Base-by-base conservation (phyloP, 2,888 invertebrate species). In the Drosophila kambysellisi region DNA sequence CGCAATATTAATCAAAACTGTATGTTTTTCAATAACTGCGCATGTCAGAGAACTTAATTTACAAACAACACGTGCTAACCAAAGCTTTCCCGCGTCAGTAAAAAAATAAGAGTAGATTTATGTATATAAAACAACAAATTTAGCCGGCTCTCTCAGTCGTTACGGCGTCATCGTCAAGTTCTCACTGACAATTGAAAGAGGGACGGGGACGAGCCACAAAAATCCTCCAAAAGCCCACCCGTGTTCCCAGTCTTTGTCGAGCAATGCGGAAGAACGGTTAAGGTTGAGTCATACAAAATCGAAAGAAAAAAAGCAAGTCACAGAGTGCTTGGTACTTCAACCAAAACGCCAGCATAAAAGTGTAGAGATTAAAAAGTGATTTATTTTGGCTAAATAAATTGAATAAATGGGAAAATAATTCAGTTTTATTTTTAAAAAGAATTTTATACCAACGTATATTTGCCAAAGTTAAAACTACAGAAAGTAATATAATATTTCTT, bases 251-350 rank as follows among this genome's bases (percentile, higher is more conserved):
- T 81, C 69, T 57, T 58, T 64, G 67, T 43, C 56, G 69, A 77
- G 65, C 74, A 63, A 65, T 63, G 70, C 82, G 73, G 70, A 81
- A 79, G 81, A 58, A 70, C 79, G 65, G 79, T 82, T 77, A 70
- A 71, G 70, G 81, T 70, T 79, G 81, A 79, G 64, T 79, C 74
- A 79, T 64, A 58, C 41, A 43, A 65, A 20, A 46, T 2, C 4
- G 4, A 4, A 12, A 1, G 5, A 46, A 7, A 59, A 39, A n/a
- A 37, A 39, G 3, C n/a, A 57, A 57, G 20, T 43, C 41, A 9
- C 11, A n/a, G 30, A 30, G 20, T 11, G n/a, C n/a, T 17, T 2
- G 32, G 30, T 41, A 15, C 39, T 33, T 51, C 30, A 48, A 59
- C 46, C 29, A 62, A 58, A 67, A 61, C 37, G 25, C 56, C 71